These are phyloP conservation scores for Acestrorhynchus altus DNA, from an alignment of 2,797 vertebrate species.

Conservation along the genomic window DNA sequence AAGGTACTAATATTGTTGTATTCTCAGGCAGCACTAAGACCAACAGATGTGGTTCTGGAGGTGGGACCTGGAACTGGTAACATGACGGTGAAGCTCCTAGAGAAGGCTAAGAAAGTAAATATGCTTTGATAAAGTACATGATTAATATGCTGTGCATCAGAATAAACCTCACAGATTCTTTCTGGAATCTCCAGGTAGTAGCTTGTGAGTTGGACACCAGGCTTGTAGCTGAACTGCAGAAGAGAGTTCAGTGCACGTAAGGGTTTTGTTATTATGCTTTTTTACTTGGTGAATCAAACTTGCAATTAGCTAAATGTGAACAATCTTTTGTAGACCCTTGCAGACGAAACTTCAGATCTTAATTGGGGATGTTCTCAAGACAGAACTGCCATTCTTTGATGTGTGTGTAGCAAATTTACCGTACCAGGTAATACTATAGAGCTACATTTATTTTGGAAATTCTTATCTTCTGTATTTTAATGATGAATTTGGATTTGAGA, in stretches of 20 bases:
- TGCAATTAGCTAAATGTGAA: not conserved
- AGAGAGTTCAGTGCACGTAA: constrained; percentile 97
- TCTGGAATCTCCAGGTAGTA: constrained; percentile 87
- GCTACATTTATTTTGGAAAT: not conserved
- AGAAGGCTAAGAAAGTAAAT: constrained; percentile 94
- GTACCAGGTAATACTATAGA: constrained; percentile 92
- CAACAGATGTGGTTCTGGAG: constrained; percentile 94
- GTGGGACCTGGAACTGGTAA: constrained; percentile 98
- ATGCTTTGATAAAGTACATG: not conserved
- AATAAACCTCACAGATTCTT: not conserved
- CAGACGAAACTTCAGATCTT: constrained; percentile 93
- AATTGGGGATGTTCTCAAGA: constrained; percentile 93
- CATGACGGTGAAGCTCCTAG: constrained; percentile 95
- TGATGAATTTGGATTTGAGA: not conserved
- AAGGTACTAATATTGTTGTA: not conserved
- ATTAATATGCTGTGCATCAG: not conserved
- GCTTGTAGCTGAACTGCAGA: constrained; percentile 96
- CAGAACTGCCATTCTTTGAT: constrained; percentile 95
- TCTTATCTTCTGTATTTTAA: not conserved
- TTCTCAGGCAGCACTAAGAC: constrained; percentile 91
- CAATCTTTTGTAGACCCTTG: constrained; percentile 79
- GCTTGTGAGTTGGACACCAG: constrained; percentile 97
- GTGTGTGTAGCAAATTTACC: constrained; percentile 96
- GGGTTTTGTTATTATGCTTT: constrained; percentile 61
- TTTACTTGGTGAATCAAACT: constrained; percentile 3